Evolutionary conservation across 2,888 invertebrate genomes (phyloP).

Genomic region (Pristionchus arcanus): DNA sequence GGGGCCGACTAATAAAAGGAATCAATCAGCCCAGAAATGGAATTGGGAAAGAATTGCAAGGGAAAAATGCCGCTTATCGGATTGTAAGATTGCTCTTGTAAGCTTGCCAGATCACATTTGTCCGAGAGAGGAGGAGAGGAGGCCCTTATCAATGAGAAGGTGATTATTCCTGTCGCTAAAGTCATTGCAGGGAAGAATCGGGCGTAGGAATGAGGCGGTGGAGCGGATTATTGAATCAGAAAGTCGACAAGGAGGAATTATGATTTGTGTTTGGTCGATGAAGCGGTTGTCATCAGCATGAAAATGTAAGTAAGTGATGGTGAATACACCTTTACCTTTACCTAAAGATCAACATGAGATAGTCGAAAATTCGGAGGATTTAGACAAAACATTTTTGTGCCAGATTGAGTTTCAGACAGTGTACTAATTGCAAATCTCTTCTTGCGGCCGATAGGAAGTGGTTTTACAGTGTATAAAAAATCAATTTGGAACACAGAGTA

Average conservation of each 20-base stretch:
- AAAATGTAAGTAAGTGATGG: background rate
- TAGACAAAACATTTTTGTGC: no score
- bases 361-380: no score
- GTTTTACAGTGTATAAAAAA: no score
- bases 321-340: no score
- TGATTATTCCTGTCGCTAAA: background rate
- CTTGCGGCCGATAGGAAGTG: no score
- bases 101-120: background rate
- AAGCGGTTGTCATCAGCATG: background rate
- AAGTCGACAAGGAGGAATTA: background rate
- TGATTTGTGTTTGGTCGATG: background rate
- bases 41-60: background rate
- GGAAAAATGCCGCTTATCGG: background rate
- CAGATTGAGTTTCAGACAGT: no score
- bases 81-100: background rate
- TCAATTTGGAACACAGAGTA: no score
- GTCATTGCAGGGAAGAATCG: background rate
- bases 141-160: background rate
- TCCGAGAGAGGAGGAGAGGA: background rate
- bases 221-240: constrained; percentile 22
- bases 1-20: background rate
- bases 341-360: no score
- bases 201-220: background rate
- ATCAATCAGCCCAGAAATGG: background rate
- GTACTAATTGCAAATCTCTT: no score